Percentiles rank a stretch among this genome's conserved stretches.
Conservation (phyloP, 2,113 vertebrate species). For the Asarcornis scutulata region DNA sequence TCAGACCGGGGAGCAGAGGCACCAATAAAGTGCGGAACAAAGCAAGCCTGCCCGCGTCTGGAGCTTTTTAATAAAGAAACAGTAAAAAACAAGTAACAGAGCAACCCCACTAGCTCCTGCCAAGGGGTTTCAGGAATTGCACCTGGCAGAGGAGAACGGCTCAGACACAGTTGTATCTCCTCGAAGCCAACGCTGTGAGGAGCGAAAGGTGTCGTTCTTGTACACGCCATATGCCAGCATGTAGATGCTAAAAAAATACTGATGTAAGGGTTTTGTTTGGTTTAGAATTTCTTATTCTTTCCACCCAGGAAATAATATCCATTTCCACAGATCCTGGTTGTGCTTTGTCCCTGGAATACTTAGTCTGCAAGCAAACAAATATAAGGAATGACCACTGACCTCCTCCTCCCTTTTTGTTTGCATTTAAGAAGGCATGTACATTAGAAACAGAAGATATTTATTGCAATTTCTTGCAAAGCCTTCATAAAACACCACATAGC, state of each 20-base stretch:
- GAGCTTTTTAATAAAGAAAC: conserved; percentile 40
- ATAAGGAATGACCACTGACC: not conserved
- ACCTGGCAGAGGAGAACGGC: conserved; percentile 47
- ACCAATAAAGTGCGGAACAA: not conserved
- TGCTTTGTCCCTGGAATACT: not conserved
- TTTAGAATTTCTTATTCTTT: not conserved
- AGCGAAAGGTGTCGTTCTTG: not conserved
- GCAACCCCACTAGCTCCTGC: not conserved
- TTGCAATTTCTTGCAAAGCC: not conserved
- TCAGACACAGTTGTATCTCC: not conserved
- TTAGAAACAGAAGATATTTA: not conserved
- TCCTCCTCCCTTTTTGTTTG: not conserved
- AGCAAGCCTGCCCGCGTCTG: not conserved
- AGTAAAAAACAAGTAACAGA: not conserved
- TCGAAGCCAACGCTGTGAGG: not conserved
- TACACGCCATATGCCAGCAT: not conserved
- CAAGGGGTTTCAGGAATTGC: conserved; percentile 20
- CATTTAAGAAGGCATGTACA: rapidly evolving
- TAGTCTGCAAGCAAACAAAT: not conserved
- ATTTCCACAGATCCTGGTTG: not conserved
- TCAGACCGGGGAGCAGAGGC: not conserved
- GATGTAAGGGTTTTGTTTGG: not conserved
- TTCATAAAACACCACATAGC: not conserved
- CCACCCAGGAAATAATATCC: not conserved
- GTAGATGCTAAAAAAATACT: not conserved